Evolutionary conservation across 2,113 vertebrate species (phyloP).

Genomic region (Hassar affinis): DNA sequence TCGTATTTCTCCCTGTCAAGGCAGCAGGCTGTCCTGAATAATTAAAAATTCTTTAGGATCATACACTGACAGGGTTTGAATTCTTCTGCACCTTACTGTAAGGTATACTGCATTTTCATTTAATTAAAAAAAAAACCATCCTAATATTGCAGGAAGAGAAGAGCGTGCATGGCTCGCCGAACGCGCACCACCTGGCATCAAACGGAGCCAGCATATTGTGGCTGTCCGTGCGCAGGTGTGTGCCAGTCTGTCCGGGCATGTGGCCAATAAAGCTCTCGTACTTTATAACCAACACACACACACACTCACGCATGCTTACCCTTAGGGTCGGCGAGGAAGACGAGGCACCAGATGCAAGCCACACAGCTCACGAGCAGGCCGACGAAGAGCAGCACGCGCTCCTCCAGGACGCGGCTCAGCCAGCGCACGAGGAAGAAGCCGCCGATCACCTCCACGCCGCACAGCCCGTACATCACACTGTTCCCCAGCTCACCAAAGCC

Average conservation of each 20-base stretch:
- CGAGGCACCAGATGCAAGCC: conserved; percentile 80
- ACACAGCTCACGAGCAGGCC: conserved; percentile 78
- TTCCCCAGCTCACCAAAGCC: conserved; percentile 80
- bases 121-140: not conserved
- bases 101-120: not conserved
- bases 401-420: conserved; percentile 72
- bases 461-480: conserved; percentile 82
- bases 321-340: conserved; percentile 77
- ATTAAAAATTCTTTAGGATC: not conserved
- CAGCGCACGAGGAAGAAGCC: conserved; percentile 81
- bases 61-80: not conserved
- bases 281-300: conserved; percentile 7
- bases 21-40: not conserved
- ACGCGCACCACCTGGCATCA: conserved; percentile 37
- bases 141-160: conserved; percentile 6
- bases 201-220: conserved; percentile 46
- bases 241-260: conserved; percentile 40
- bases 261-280: not conserved
- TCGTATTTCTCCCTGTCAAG: not conserved
- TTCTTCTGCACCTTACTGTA: not conserved
- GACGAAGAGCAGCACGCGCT: conserved; percentile 71
- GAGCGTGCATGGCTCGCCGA: not conserved
- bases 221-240: conserved; percentile 42
- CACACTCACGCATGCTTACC: conserved; percentile 61
- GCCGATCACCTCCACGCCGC: conserved; percentile 80